Evolutionary conservation across 2,888 invertebrate genomes (phyloP).

Genomic region (Harpagoxenus sublaevis): DNA sequence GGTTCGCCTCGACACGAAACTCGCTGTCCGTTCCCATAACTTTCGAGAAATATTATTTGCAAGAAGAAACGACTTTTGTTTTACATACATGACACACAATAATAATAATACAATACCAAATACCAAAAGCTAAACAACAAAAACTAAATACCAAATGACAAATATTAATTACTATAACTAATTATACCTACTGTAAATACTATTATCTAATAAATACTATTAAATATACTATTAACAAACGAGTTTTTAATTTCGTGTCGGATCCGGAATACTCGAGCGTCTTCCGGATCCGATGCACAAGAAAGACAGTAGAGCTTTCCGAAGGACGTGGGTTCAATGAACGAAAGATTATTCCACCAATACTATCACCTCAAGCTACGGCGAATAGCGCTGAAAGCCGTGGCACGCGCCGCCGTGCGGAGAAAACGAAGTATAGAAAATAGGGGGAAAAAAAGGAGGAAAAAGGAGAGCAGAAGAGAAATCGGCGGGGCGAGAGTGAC

Average conservation of each 20-base stretch:
- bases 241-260: neutral
- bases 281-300: neutral
- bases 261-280: neutral
- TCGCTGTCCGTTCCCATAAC: neutral
- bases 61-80: neutral
- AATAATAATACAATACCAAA: neutral
- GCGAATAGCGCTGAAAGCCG: neutral
- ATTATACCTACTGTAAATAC: too few species aligned
- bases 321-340: slow-evolving; percentile 3
- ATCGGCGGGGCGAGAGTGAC: slow-evolving; percentile 1
- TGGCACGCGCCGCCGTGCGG: neutral
- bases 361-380: neutral
- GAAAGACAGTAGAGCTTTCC: neutral
- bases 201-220: too few species aligned
- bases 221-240: too few species aligned
- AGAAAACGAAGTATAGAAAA: slow-evolving; percentile 1
- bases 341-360: neutral
- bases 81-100: neutral
- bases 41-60: neutral
- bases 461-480: slow-evolving; percentile 26
- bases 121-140: too few species aligned
- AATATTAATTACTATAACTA: too few species aligned
- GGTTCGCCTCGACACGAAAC: neutral
- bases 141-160: too few species aligned
- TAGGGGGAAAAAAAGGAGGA: neutral